These are phyloP conservation scores for Cremastinae sp. DNA, from an alignment of 2,888 invertebrate genomes.

Conservation along the genomic window DNA sequence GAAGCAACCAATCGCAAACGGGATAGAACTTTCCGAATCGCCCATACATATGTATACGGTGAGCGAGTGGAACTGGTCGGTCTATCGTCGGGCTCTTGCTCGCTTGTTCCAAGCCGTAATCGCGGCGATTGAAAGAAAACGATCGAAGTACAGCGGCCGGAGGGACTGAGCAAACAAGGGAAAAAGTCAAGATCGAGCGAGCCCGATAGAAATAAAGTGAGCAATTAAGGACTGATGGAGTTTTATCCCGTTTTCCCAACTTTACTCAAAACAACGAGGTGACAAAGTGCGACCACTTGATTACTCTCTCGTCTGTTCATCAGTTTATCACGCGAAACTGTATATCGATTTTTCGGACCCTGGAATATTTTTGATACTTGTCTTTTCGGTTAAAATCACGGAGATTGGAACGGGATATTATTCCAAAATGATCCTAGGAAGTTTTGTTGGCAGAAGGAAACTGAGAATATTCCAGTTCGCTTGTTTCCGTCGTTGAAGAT, in stretches of 20 bases:
- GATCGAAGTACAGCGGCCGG: background rate
- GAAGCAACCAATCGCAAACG: slow-evolving; percentile 35
- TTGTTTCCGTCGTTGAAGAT: slow-evolving; percentile 67
- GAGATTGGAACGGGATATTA: too few species aligned
- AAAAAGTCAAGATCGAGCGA: slow-evolving; percentile 57
- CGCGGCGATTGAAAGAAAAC: slow-evolving; percentile 52
- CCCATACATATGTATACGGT: slow-evolving; percentile 5
- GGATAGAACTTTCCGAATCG: slow-evolving; percentile 51
- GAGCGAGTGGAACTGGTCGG: slow-evolving; percentile 55
- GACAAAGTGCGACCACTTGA: slow-evolving; percentile 22
- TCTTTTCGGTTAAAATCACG: too few species aligned
- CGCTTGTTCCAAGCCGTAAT: slow-evolving; percentile 45
- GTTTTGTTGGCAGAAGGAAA: slow-evolving; percentile 66
- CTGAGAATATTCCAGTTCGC: slow-evolving; percentile 71
- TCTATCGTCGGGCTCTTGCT: slow-evolving; percentile 60
- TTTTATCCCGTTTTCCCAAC: slow-evolving; percentile 50
- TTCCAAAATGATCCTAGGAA: background rate
- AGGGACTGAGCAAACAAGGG: slow-evolving; percentile 61
- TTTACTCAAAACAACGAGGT: slow-evolving; percentile 45
- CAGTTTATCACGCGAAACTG: too few species aligned
- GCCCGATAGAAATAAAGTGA: slow-evolving; percentile 69
- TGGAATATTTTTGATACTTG: too few species aligned
- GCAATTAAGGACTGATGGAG: slow-evolving; percentile 69
- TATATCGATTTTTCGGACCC: too few species aligned
- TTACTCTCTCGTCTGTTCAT: background rate